Percentiles rank a stretch among this genome's conserved stretches.
These are phyloP conservation scores for Bradypodion pumilum DNA, from an alignment of 2,797 vertebrate species.

Conservation along the genomic window DNA sequence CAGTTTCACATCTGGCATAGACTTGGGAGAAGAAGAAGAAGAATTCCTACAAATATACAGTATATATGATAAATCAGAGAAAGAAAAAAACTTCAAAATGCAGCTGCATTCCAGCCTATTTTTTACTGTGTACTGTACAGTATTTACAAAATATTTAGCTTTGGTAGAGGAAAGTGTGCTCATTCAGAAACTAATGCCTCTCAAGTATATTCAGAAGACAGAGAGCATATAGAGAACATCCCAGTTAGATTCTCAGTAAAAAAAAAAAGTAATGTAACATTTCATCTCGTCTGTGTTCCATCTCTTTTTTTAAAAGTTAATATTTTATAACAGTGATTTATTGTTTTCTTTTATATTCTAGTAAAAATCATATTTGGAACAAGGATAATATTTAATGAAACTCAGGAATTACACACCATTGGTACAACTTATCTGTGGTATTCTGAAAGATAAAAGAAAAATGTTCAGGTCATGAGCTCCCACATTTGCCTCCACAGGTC, in stretches of 20 bases:
- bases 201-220: constrained; percentile 19
- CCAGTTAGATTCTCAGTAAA: constrained; percentile 42
- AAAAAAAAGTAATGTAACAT: constrained; percentile 31
- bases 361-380: neutral
- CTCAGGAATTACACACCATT: neutral
- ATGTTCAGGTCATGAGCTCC: constrained; percentile 31
- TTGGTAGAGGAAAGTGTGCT: constrained; percentile 51
- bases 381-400: constrained; percentile 32
- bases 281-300: constrained; percentile 46
- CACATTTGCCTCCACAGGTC: neutral
- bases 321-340: constrained; percentile 47
- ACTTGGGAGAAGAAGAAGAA: too few species aligned
- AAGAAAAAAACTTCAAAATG: constrained; percentile 50
- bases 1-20: too few species aligned
- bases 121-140: constrained; percentile 61
- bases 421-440: constrained; percentile 32
- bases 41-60: too few species aligned
- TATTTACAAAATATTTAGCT: constrained; percentile 59
- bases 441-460: constrained; percentile 45
- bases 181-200: constrained; percentile 28
- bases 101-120: constrained; percentile 59
- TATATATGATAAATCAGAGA: neutral
- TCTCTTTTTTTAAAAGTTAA: constrained; percentile 41
- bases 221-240: constrained; percentile 4
- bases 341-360: constrained; percentile 45